Evolutionary conservation across 2,113 vertebrate species (phyloP), one percentile per base, ranked within the genome.

Genomic region (Oxyruncus cristatus): DNA sequence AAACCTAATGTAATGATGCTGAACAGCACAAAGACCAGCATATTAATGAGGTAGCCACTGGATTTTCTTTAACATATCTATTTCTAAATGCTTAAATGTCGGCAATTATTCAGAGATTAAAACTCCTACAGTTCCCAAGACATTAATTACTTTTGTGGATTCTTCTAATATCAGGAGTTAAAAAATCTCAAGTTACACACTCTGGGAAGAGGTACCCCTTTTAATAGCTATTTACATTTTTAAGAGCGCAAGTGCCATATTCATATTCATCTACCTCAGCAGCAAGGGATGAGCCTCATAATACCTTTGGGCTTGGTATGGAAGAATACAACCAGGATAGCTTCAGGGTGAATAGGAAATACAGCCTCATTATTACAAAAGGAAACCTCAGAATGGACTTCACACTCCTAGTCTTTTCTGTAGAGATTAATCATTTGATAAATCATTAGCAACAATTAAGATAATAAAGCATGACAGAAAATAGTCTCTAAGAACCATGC

Each of bases 1-100:
- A 96, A 96, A 81, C 37, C 39, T 88, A 71, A 88, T 59, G 39
- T 84, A 52, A 89, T 61, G 82, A 93, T 96, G 88, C 68, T 89
- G 83, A 92, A 79, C 1, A 0, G 56, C n/a, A 84, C 47, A 90
- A 92, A 90, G 1, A 13, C 50, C 68, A 81, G 58, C 20, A 41
- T 41, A 80, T 26, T 83, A 92, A 86, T 71, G 19, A 85, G 80
- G 50, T 2, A 90, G 44, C 21, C 37, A 70, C 28, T 44, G 44
- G 42, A 71, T 93, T 92, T 89, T 90, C 33, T 50, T 77, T 53
- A 82, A 62, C 7, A 9, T 35, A 50, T 28, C 39, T 82, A 37
- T 62, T 75, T 91, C 65, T 62, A 82, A 75, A 80, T 23, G 7
- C 18, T 62, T 81, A 82, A 52, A 82, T 10, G 10, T 12, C 30